phyloP scores from a whole-genome alignment of 2,888 invertebrate species.

The Suillia variegata region DNA sequence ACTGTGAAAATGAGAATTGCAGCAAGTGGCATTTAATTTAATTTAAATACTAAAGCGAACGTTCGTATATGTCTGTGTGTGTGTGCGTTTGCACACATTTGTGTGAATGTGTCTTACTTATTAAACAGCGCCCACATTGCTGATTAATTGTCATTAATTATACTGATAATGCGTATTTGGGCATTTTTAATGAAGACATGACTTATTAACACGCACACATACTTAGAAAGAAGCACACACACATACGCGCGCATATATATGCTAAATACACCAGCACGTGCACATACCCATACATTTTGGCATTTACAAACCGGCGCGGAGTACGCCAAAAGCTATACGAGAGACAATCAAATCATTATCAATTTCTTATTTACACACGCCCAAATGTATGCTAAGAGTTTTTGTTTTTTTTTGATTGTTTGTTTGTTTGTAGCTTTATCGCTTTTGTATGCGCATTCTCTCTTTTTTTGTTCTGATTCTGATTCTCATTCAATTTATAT shows the following conservation, averaged over 20 bases:
- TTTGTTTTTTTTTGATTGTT: no score
- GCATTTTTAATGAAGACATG: slow-evolving; percentile 4
- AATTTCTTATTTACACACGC: slow-evolving; percentile 1
- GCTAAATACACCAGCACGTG: no score
- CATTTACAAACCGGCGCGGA: not conserved
- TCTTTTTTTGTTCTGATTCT: not conserved
- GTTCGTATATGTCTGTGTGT: no score
- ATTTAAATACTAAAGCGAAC: no score
- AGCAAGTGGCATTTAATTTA: no score
- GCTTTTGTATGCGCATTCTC: not conserved
- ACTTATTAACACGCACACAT: slow-evolving; percentile 9
- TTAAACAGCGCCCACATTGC: slow-evolving; percentile 25
- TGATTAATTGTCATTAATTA: slow-evolving; percentile 49
- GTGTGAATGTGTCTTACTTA: no score
- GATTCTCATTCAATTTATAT: not conserved
- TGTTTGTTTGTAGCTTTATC: not conserved
- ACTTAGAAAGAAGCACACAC: slow-evolving; percentile 1
- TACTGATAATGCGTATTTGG: slow-evolving; percentile 35
- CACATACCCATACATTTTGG: not conserved
- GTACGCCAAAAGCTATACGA: no score
- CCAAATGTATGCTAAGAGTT: not conserved
- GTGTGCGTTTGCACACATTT: no score
- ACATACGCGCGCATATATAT: not conserved
- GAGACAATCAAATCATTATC: not conserved
- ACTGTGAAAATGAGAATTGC: no score